Evolutionary conservation across 2,888 invertebrate species (phyloP).

Genomic region (Scrobipalpa costella): DNA sequence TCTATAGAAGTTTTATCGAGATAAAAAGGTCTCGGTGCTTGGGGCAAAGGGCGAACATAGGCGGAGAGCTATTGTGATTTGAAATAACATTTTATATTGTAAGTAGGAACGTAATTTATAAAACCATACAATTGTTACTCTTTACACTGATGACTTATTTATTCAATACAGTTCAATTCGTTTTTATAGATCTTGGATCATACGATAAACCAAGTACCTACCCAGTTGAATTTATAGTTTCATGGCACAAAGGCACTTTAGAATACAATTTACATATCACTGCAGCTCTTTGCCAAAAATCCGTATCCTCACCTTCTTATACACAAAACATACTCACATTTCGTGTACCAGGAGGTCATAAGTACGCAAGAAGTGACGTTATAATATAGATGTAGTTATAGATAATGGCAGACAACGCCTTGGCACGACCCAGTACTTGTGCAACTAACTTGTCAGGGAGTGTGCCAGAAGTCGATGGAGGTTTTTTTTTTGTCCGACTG

Average conservation of each 20-base stretch:
- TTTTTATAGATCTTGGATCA: no score
- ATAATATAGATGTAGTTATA: conserved; percentile 24
- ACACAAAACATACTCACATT: neutral
- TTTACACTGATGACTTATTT: no score
- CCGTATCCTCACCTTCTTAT: neutral
- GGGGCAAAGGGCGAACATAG: neutral
- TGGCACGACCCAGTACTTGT: conserved; percentile 23
- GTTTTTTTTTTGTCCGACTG: conserved; percentile 29
- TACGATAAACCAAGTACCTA: no score
- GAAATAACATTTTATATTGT: neutral
- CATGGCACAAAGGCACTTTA: neutral
- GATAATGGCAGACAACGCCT: conserved; percentile 23
- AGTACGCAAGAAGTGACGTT: conserved; percentile 16
- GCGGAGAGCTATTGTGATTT: neutral
- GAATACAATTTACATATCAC: neutral
- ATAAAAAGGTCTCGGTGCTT: conserved; percentile 42
- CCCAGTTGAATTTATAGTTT: no score
- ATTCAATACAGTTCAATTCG: no score
- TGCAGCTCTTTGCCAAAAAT: neutral
- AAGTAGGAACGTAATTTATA: neutral
- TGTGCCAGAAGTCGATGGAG: conserved; percentile 22
- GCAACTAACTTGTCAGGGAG: conserved; percentile 23
- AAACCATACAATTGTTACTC: no score
- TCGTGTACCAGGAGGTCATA: conserved; percentile 5
- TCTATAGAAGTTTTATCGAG: conserved; percentile 55